Conservation (phyloP, 2,797 vertebrate species). For the Enteromius unitaeniatus region DNA sequence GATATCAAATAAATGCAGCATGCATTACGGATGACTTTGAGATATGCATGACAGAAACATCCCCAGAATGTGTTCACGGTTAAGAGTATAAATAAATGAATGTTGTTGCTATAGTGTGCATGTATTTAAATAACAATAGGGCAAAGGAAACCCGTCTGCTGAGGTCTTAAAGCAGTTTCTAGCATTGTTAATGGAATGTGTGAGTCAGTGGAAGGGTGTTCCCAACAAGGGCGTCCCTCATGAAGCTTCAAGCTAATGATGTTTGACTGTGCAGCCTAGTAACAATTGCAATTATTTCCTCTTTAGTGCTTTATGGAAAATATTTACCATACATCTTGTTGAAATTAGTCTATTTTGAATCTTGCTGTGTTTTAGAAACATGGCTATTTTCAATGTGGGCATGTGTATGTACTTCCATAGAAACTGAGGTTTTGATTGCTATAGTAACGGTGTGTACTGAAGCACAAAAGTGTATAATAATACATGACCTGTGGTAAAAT, state of each 20-base stretch:
- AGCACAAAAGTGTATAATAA: neutral
- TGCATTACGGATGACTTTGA: neutral
- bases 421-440: neutral
- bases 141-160: neutral
- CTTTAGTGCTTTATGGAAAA: neutral
- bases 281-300: neutral
- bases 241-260: neutral
- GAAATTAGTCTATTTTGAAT: neutral
- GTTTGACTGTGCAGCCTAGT: neutral
- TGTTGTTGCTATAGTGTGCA: conserved; percentile 29
- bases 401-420: neutral
- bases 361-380: neutral
- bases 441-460: neutral
- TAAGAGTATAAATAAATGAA: neutral
- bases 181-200: neutral
- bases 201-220: conserved; percentile 59
- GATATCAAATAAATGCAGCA: neutral
- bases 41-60: neutral
- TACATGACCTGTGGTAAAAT: neutral
- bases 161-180: neutral
- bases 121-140: neutral
- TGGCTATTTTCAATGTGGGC: neutral
- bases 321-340: neutral
- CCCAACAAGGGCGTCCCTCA: neutral
- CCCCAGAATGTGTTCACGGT: neutral